Evolutionary conservation across 2,113 vertebrate genomes (phyloP).

Genomic region (Clinocottus analis): DNA sequence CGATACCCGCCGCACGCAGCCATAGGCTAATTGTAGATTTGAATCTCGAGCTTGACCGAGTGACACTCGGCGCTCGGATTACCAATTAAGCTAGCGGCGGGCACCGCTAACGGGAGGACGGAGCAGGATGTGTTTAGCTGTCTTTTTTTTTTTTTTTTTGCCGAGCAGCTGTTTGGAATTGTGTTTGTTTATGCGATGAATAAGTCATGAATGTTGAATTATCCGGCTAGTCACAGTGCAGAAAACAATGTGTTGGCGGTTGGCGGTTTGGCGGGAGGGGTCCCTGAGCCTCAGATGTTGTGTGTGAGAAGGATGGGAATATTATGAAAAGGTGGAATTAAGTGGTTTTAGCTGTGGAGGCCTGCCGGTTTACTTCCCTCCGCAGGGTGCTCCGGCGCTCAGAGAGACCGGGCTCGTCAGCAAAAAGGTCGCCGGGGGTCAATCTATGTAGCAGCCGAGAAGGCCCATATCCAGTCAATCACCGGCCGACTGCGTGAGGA

Average conservation of each 20-base stretch:
- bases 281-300: slow-evolving; percentile 1
- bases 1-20: slow-evolving; percentile 43
- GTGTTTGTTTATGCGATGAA: slow-evolving; percentile 69
- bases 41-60: slow-evolving; percentile 58
- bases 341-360: slow-evolving; percentile 31
- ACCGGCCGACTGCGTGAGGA: neutral
- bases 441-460: slow-evolving; percentile 3
- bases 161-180: slow-evolving; percentile 57
- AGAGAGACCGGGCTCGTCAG: neutral
- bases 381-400: slow-evolving; percentile 33
- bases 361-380: slow-evolving; percentile 18
- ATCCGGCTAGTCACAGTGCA: slow-evolving; percentile 24
- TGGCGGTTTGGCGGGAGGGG: neutral
- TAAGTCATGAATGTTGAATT: slow-evolving; percentile 65
- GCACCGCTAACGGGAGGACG: slow-evolving; percentile 13
- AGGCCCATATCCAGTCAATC: slow-evolving; percentile 17
- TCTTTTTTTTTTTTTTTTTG: slow-evolving; percentile 22
- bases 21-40: slow-evolving; percentile 72
- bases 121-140: slow-evolving; percentile 30
- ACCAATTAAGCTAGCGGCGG: slow-evolving; percentile 56
- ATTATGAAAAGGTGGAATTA: slow-evolving; percentile 11
- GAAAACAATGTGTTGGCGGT: slow-evolving; percentile 18
- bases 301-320: slow-evolving; percentile 24
- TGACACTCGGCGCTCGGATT: slow-evolving; percentile 57
- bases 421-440: slow-evolving; percentile 40